Evolutionary conservation across 2,888 invertebrate genomes (phyloP), one percentile per base, ranked within the genome.

Genomic region (Notodonta ziczac): DNA sequence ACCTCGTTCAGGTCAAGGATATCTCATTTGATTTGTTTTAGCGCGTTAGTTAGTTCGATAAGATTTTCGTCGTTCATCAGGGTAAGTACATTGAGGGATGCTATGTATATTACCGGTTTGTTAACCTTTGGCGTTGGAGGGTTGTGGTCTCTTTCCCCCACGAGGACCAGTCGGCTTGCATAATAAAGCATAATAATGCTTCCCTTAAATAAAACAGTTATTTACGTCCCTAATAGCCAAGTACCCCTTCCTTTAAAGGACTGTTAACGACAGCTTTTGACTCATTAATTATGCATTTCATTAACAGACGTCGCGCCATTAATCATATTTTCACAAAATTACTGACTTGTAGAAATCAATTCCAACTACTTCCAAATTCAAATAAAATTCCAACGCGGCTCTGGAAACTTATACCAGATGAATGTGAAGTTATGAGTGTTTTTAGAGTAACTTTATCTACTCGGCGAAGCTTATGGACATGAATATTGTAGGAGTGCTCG

Each of bases 401-500:
- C 60, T 44, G 62, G 52, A 57, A 67, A 76, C 74, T 66, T 10
- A 62, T 65, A 61, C 62, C 24, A 63, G 63, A 69, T 76, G 61
- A 73, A 73, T 66, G 5, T 69, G 67, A 59, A 67, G 72, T 67
- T 73, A 74, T 73, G 76, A 71, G 76, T 74, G 65, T 76, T 76
- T 67, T 66, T 70, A 72, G 72, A 70, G 76, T 69, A 63, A 63
- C 74, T 73, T 67, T 71, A 73, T 73, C 56, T 68, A 59, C 57
- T 71, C 61, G 56, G 57, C 52, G 64, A 54, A 66, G 73, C 66
- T 70, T 66, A 46, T 66, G 59, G 10, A 58, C 52, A 76, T 74
- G 67, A 76, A 76, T 76, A 74, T 72, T 74, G 67, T 76, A 74
- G 24, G 56, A 69, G 58, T 61, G 59, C 60, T 53, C 54, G 65